Evolutionary conservation across 1,140 invertebrate genomes (phyloP).

Genomic region (Drosophila neocordata): DNA sequence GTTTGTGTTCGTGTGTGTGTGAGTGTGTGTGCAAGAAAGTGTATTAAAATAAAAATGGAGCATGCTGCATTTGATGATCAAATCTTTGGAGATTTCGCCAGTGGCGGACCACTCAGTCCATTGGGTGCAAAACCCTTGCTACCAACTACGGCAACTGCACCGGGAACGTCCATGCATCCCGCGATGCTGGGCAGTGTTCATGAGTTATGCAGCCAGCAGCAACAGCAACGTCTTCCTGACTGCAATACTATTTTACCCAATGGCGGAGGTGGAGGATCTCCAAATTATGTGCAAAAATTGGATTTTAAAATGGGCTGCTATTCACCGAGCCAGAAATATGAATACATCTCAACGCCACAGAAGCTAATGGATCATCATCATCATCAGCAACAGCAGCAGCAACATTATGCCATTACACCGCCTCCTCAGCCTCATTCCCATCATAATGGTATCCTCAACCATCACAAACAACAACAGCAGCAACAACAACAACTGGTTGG

Average conservation of each 20-base stretch:
- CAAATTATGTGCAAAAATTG: slow-evolving; percentile 72
- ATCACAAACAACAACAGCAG: slow-evolving; percentile 49
- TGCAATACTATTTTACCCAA: slow-evolving; percentile 79
- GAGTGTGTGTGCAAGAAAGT: slow-evolving; percentile 4
- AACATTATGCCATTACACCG: slow-evolving; percentile 67
- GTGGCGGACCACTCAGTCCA: slow-evolving; percentile 73
- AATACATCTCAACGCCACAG: slow-evolving; percentile 71
- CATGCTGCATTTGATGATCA: slow-evolving; percentile 89
- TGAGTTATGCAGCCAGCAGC: slow-evolving; percentile 67
- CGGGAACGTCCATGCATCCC: slow-evolving; percentile 66
- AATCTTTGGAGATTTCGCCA: slow-evolving; percentile 88
- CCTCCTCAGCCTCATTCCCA: slow-evolving; percentile 56
- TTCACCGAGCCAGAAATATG: slow-evolving; percentile 80
- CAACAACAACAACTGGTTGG: slow-evolving; percentile 68
- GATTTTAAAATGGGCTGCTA: slow-evolving; percentile 82
- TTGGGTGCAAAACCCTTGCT: slow-evolving; percentile 80
- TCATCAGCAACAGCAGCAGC: slow-evolving; percentile 56
- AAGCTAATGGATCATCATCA: slow-evolving; percentile 69
- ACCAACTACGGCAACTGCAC: slow-evolving; percentile 63
- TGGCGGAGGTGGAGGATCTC: slow-evolving; percentile 67
- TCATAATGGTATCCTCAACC: slow-evolving; percentile 70
- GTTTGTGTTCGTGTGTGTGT: slow-evolving; percentile 11
- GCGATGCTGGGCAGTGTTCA: slow-evolving; percentile 87
- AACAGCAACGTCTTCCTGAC: slow-evolving; percentile 74
- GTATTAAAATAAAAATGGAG: slow-evolving; percentile 84